Conservation (phyloP, 2,888 invertebrate species). For the Noctua janthe region DNA sequence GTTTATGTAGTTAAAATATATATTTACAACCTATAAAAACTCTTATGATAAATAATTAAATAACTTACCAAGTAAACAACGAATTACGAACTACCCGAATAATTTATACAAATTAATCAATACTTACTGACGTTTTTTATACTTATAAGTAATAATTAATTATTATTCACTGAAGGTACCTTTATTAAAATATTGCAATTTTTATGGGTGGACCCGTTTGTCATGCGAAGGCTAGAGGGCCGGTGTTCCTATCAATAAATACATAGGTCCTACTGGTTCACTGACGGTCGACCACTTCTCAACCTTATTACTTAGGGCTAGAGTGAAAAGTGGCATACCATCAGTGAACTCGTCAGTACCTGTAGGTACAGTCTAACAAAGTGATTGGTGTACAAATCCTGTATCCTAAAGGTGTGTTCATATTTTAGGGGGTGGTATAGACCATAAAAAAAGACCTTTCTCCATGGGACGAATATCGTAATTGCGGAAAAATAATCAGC, state of each 20-base stretch:
- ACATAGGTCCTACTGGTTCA: background rate
- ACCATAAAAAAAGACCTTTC: background rate
- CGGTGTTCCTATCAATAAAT: slow-evolving; percentile 53
- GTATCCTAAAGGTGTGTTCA: background rate
- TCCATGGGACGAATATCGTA: background rate
- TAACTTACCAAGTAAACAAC: background rate
- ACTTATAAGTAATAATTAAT: slow-evolving; percentile 79
- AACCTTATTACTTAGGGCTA: too few relatives aligned
- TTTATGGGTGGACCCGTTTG: slow-evolving; percentile 83
- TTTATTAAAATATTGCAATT: slow-evolving; percentile 87
- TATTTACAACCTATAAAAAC: background rate
- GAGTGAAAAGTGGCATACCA: too few relatives aligned
- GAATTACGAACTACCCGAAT: slow-evolving; percentile 26
- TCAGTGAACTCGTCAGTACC: too few relatives aligned
- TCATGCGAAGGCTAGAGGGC: slow-evolving; percentile 75
- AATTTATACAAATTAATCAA: slow-evolving; percentile 52
- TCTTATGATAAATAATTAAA: slow-evolving; percentile 2
- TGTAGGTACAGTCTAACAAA: slow-evolving; percentile 19
- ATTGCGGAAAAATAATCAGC: background rate
- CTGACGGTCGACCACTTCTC: too few relatives aligned
- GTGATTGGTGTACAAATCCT: background rate
- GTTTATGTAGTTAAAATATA: background rate
- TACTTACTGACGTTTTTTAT: slow-evolving; percentile 42
- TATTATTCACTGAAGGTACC: slow-evolving; percentile 81
- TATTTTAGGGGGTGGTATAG: background rate